Evolutionary conservation across 2,797 vertebrate genomes (phyloP), one percentile per base, ranked within the genome.

Genomic region (Semaprochilodus insignis): DNA sequence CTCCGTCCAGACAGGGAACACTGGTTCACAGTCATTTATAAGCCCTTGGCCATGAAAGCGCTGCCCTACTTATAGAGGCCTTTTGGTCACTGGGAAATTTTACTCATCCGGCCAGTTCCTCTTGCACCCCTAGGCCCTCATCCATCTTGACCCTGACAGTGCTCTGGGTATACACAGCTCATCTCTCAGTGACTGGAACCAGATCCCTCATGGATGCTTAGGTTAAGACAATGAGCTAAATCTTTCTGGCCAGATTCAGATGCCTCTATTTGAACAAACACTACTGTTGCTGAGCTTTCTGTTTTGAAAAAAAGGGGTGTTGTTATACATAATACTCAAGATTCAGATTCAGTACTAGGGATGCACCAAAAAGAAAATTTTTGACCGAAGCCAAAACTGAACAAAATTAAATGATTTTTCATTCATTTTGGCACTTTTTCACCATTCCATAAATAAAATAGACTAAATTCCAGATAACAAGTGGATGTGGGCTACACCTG

Each of bases 11-110:
- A 77, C 25, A 60, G 59, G 51, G 70, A 81, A 73, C 78, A 73
- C 67, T 48, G 51, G 16, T 40, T 75, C 5, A 23, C 69, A 40
- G 66, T 77, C 74, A 84, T 81, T 77, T 84, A 73, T 66, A 73
- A 60, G 67, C 59, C 76, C 60, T 72, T 21, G 71, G 74, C 78
- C 55, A 19, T 44, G 74, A 77, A 81, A 72, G 31, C 59, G 27
- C 14, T 77, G 73, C 48, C 78, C 78, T 81, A 73, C 71, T 77
- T 77, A 77, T 65, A 15, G 44, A 31, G 48, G 21, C 23, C 36
- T 74, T 54, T 15, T 80, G 65, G 60, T 31, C 69, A 76, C 54
- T 40, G 17, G 10, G 36, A 73, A 54, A 52, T 27, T 51, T 25
- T 15, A 23, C 70, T 72, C 44, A 54, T 21, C 70, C n/a, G 15